Percentiles rank a stretch among this genome's conserved stretches.
Evolutionary conservation across 2,113 vertebrate species (phyloP).

Genomic region (Trochalopteron elliotii): DNA sequence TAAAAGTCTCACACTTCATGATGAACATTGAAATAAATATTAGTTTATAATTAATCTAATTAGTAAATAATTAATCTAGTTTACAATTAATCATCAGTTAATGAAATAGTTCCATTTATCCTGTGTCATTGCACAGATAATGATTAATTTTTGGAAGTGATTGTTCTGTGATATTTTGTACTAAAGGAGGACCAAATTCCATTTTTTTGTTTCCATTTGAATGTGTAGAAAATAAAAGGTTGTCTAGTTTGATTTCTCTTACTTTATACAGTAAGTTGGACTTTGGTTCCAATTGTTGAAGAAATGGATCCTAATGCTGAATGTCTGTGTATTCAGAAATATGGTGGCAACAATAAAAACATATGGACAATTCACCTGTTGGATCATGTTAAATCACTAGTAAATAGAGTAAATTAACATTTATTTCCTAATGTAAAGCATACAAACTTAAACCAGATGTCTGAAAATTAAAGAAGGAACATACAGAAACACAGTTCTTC

Average conservation of each 20-base stretch:
- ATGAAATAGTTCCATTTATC: not conserved
- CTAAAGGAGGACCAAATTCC: not conserved
- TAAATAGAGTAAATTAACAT: not conserved
- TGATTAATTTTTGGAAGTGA: not conserved
- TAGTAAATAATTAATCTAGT: too few relatives aligned
- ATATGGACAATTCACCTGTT: not conserved
- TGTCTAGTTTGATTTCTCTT: not conserved
- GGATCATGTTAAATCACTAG: not conserved
- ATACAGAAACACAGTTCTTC: too few relatives aligned
- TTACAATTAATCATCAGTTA: too few relatives aligned
- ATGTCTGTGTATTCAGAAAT: not conserved
- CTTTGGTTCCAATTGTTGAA: not conserved
- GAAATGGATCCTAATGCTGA: not conserved
- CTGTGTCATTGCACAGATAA: not conserved
- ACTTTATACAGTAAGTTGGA: not conserved
- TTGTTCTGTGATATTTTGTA: not conserved
- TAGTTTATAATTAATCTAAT: not conserved
- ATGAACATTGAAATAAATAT: not conserved
- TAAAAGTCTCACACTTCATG: not conserved
- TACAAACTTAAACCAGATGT: not conserved
- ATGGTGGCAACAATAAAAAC: not conserved
- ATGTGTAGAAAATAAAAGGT: not conserved
- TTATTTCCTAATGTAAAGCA: not conserved
- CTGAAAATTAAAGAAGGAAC: not conserved
- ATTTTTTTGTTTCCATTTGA: not conserved